Percentiles rank a stretch among this genome's conserved stretches.
These are phyloP conservation scores for Serrognathus titanus DNA, from an alignment of 2,888 invertebrate genomes.

Conservation along the genomic window DNA sequence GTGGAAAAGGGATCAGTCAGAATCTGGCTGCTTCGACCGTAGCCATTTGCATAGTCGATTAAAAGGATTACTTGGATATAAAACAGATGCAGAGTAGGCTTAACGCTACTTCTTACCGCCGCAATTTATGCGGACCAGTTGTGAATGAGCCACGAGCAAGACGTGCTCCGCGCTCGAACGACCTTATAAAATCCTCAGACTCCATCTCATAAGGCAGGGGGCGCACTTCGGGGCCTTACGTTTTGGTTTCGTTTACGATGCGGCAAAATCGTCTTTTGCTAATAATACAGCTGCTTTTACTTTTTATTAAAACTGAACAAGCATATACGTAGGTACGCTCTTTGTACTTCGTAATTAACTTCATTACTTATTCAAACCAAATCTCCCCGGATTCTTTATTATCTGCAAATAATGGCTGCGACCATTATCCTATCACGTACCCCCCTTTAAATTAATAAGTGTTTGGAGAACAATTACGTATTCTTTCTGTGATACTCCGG, in stretches of 20 bases:
- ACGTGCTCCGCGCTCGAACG: constrained; percentile 15
- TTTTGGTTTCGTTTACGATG: no score
- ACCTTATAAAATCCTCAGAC: constrained; percentile 13
- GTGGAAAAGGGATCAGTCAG: constrained; percentile 16
- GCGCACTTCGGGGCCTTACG: not conserved
- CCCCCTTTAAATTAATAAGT: no score
- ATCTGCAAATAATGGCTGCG: constrained; percentile 9
- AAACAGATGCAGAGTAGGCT: constrained; percentile 38
- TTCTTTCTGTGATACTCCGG: no score
- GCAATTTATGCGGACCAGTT: constrained; percentile 18
- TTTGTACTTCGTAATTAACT: constrained; percentile 10
- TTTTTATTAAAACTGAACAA: no score
- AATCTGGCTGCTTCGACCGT: constrained; percentile 20
- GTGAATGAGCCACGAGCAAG: constrained; percentile 17
- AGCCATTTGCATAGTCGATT: constrained; percentile 39
- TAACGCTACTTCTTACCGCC: constrained; percentile 25
- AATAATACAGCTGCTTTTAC: no score
- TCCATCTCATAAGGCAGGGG: constrained; percentile 12
- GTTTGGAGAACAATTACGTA: no score
- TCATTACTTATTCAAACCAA: constrained; percentile 12
- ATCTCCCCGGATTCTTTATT: constrained; percentile 10
- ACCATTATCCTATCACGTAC: constrained; percentile 9
- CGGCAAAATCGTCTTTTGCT: no score
- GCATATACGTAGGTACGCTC: not conserved
- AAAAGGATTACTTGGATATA: constrained; percentile 38